These are phyloP conservation scores for Pachyuromys duprasi DNA, from an alignment of 2,797 vertebrate genomes.

Conservation along the genomic window DNA sequence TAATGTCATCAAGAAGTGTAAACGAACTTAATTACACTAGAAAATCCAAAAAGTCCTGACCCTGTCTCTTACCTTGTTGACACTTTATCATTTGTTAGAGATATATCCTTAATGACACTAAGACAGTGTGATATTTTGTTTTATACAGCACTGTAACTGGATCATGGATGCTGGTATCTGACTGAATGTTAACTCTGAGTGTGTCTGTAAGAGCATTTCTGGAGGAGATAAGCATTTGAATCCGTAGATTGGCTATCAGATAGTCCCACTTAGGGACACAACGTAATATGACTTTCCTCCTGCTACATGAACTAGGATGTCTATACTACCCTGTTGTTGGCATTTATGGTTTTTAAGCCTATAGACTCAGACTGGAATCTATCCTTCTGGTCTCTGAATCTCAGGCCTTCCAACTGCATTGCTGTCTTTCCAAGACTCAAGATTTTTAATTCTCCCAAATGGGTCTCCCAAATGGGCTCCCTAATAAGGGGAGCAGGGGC, in stretches of 20 bases:
- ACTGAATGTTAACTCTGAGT: not conserved
- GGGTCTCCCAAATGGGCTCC: too few relatives aligned
- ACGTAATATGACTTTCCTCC: not conserved
- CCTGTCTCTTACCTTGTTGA: not conserved
- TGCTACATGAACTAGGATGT: not conserved
- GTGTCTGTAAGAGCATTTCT: not conserved
- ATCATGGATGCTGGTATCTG: not conserved
- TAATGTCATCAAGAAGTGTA: not conserved
- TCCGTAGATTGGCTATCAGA: not conserved
- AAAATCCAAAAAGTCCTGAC: not conserved
- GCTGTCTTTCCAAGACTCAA: not conserved
- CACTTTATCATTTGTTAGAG: not conserved
- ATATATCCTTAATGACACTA: conserved; percentile 7
- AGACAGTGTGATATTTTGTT: not conserved
- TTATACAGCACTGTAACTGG: not conserved
- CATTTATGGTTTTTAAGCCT: not conserved
- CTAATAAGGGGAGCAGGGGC: too few relatives aligned
- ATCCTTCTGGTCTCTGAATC: not conserved
- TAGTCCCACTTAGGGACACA: too few relatives aligned
- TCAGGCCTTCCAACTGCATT: not conserved
- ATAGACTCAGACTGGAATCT: not conserved
- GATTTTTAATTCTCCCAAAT: too few relatives aligned
- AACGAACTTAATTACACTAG: not conserved
- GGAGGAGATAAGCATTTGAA: not conserved
- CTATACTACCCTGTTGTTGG: not conserved